A percentile compares a stretch with the other conserved stretches of the same genome.
These are phyloP conservation scores for Halictus quadricinctus DNA, from an alignment of 2,888 invertebrate genomes.

Conservation along the genomic window DNA sequence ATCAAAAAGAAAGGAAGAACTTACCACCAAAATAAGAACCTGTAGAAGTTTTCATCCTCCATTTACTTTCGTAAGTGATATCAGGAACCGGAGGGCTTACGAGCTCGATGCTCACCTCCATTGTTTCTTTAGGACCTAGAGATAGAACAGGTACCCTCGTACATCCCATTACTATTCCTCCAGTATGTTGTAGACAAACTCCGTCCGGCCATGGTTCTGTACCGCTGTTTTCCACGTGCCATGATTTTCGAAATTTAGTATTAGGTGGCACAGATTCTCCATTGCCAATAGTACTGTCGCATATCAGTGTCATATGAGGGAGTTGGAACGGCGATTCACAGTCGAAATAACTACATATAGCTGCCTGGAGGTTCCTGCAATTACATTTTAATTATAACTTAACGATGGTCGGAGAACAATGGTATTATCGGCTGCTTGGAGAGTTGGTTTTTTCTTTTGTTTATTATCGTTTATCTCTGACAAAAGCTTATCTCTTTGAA, in stretches of 20 bases:
- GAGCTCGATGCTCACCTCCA: conserved; percentile 91
- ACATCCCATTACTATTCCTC: conserved; percentile 87
- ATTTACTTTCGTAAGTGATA: conserved; percentile 90
- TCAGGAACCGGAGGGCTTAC: conserved; percentile 90
- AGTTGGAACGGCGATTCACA: conserved; percentile 89
- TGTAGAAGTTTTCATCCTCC: conserved; percentile 93
- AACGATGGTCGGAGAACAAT: background rate
- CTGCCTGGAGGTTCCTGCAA: conserved; percentile 97
- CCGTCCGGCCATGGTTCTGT: conserved; percentile 94
- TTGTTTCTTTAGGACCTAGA: conserved; percentile 89
- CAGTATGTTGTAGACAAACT: conserved; percentile 90
- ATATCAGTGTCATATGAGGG: conserved; percentile 90
- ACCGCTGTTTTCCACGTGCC: conserved; percentile 95
- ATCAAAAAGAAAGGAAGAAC: conserved; percentile 35
- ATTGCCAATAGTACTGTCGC: conserved; percentile 90
- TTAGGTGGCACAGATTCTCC: conserved; percentile 89
- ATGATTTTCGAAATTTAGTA: conserved; percentile 91
- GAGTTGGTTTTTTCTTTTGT: background rate
- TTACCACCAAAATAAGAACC: conserved; percentile 97
- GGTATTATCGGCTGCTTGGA: background rate
- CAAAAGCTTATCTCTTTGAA: background rate
- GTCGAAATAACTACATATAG: conserved; percentile 97
- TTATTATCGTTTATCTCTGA: background rate
- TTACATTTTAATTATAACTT: conserved; percentile 6
- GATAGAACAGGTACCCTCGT: conserved; percentile 87